Conservation (phyloP, 2,797 vertebrate genomes). For the Sciurus carolinensis region DNA sequence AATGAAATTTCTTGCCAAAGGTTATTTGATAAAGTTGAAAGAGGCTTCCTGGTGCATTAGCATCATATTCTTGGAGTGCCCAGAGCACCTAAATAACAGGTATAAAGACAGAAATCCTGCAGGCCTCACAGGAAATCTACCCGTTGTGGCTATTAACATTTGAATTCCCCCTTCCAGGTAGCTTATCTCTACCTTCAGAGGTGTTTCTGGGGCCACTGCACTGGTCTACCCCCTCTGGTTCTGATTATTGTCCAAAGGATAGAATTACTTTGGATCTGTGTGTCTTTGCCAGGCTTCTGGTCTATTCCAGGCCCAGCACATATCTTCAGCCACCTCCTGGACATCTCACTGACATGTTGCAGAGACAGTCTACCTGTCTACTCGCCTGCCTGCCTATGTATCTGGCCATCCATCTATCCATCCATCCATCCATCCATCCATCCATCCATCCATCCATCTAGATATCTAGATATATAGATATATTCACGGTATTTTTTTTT, state of each 20-base stretch:
- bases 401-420: no score
- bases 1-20: not conserved
- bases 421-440: no score
- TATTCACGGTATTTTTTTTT: not conserved
- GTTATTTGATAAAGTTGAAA: not conserved
- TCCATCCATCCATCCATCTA: no score
- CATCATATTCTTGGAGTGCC: not conserved
- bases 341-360: not conserved
- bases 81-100: not conserved
- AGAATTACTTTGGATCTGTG: not conserved
- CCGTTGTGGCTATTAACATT: not conserved
- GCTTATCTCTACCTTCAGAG: not conserved
- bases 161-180: not conserved
- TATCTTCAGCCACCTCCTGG: no score
- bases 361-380: not conserved
- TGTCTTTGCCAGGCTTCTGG: not conserved
- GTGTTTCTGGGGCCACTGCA: not conserved
- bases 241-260: not conserved
- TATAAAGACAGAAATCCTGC: no score
- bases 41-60: fast-evolving
- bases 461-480: not conserved
- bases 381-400: no score
- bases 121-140: not conserved
- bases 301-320: not conserved
- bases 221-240: not conserved